Percentiles rank a stretch among this genome's conserved stretches.
Conservation (phyloP, 2,888 invertebrate genomes). For the Phragmatobia fuliginosa region DNA sequence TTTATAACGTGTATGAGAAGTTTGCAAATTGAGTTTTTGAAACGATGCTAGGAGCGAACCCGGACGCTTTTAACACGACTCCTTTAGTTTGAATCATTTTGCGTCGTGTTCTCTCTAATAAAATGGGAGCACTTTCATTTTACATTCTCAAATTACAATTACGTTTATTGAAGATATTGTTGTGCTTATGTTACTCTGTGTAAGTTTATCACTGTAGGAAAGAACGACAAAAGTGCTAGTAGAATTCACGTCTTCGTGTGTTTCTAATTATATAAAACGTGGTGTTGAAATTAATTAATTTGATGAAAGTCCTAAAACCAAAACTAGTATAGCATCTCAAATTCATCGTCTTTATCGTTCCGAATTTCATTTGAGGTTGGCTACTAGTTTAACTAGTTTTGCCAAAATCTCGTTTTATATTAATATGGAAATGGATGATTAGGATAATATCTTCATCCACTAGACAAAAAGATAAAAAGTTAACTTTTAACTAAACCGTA, state of each 20-base stretch:
- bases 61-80: slow-evolving; percentile 14
- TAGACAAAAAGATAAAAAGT: too few species aligned
- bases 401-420: too few species aligned
- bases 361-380: too few species aligned
- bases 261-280: background rate
- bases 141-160: background rate
- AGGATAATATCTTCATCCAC: too few species aligned
- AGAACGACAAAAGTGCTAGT: background rate
- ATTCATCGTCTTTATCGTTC: too few species aligned
- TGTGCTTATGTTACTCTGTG: background rate
- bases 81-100: slow-evolving; percentile 4
- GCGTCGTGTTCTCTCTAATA: background rate
- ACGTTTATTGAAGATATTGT: background rate
- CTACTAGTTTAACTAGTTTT: too few species aligned
- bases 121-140: background rate
- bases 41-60: slow-evolving; percentile 17
- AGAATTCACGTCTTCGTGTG: background rate
- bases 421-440: too few species aligned
- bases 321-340: too few species aligned
- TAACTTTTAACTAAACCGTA: too few species aligned
- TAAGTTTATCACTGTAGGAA: background rate
- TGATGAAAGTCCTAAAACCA: background rate
- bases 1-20: slow-evolving; percentile 50
- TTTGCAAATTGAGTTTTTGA: slow-evolving; percentile 51
- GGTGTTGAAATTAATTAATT: background rate